These are phyloP conservation scores for Deilephila elpenor DNA, from an alignment of 2,888 invertebrate species.

Conservation along the genomic window DNA sequence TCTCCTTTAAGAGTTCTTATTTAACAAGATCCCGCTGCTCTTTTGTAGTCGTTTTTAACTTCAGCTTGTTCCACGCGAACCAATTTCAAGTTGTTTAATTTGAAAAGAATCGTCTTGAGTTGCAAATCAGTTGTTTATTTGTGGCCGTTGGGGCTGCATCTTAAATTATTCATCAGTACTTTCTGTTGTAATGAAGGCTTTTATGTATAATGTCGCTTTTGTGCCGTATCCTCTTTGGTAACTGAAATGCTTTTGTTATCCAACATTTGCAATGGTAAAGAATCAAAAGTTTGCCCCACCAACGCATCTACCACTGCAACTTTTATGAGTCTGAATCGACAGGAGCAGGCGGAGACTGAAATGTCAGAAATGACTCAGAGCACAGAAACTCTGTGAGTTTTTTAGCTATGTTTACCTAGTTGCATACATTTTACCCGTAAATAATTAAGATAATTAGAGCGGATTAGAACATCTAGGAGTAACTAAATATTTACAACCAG, in stretches of 20 bases:
- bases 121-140: conserved; percentile 43
- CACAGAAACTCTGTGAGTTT: too few species aligned
- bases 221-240: neutral
- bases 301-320: too few species aligned
- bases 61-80: conserved; percentile 53
- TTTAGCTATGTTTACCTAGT: too few species aligned
- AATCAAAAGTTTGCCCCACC: neutral
- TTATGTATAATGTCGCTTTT: neutral
- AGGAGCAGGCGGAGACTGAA: too few species aligned
- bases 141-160: conserved; percentile 18
- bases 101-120: conserved; percentile 56
- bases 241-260: neutral
- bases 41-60: conserved; percentile 63
- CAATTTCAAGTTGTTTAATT: conserved; percentile 70
- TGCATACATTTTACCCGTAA: too few species aligned
- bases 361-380: too few species aligned
- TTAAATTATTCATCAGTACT: conserved; percentile 11
- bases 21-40: conserved; percentile 69
- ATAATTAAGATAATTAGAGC: too few species aligned
- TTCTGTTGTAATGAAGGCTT: neutral
- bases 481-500: too few species aligned
- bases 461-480: too few species aligned
- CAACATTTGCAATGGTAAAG: neutral
- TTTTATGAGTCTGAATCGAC: too few species aligned
- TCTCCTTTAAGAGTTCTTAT: conserved; percentile 67